Base-by-base conservation (phyloP, 2,113 vertebrate genomes). In the Saimiri boliviensis region DNA sequence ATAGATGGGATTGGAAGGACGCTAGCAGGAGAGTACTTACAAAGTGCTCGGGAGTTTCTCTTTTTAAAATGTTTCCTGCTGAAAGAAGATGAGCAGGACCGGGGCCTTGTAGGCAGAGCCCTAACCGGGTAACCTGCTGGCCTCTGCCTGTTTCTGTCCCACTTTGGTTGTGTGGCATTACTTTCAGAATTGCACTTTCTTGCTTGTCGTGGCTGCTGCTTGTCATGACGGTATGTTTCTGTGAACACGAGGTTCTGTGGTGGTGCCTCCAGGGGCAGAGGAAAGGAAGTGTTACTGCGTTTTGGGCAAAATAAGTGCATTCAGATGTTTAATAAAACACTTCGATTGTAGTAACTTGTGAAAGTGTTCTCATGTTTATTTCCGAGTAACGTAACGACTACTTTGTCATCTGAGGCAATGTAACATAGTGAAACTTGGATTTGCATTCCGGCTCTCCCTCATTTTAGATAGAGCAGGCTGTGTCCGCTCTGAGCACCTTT, bases 251-350 rank as follows among this genome's bases (percentile, higher is more conserved):
- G 70, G 47, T 82, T 92, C 52, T 76, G 20, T 47, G 19, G 25
- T 23, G 2, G 30, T 54, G 25, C 86, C 60, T 89, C 63, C 0
- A 25, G 27, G 42, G 49, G n/a, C 88, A 54, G 80, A 84, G 42
- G 42, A 71, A 21, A 71, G 42, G 16, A 95, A 49, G 32, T 71
- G 27, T 87, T 54, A 87, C 11, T 49, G 1, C 0, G 0, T 94
- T 83, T 83, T 86, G 73, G 93, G 49, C 74, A 91, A 88, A 94
- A 27, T 93, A 85, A 92, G 74, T 76, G 6, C 63, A 14, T 74
- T 13, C n/a, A 11, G 60, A 16, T 76, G 71, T 94, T 93, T 94
- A 97, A 95, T 98, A 97, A 96, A 96, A 68, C 60, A 79, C 45
- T 77, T 91, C 8, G 83, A 30, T 58, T 91, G 45, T 71, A 86